Evolutionary conservation across 2,888 invertebrate genomes (phyloP), one percentile per base, ranked within the genome.

Genomic region (Portevinia maculata): DNA sequence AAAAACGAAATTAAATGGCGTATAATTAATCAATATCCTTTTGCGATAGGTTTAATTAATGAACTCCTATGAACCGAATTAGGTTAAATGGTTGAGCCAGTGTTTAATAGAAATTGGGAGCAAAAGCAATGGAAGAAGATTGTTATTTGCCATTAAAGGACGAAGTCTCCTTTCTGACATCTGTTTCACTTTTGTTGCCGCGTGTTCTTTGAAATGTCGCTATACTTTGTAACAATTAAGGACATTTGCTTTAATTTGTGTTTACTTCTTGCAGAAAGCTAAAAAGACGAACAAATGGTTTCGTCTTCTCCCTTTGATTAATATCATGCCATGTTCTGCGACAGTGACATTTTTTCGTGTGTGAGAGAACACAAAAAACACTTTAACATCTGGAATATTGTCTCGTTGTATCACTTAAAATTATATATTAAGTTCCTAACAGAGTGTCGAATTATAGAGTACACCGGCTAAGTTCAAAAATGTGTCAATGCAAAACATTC

Each of bases 21-120:
- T 70, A 81, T 76, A 81, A 75, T 81, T 81, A 65, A 81, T 81
- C 81, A 81, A 81, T 57, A 70, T 75, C 75, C 64, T 48, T 24
- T 24, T 48, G 73, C 64, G 37, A 55, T 48, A 73, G 73, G 73
- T 64, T 75, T 81, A 75, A 81, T 81, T 75, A 75, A 75, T 81
- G 64, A 52, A 44, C 64, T 30, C 57, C 60, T 17, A 21, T 48
- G 48, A 28, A 64, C 55, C 0, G 32, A 64, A 70, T 64, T 59
- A 44, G 59, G 64, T 70, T 69, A 70, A 59, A 69, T 59, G 44
- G 15, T 37, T 52, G 46, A 57, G 48, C 52, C 71, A 74, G 53
- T 62, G 62, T 73, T 46, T 69, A 55, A 39, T 62, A 30, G 30
- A n/a, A 24, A 64, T 28, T 44, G 5, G 17, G 41, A 48, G 53